Evolutionary conservation across 2,888 invertebrate genomes (phyloP).

Genomic region (Macrophya alboannulata): DNA sequence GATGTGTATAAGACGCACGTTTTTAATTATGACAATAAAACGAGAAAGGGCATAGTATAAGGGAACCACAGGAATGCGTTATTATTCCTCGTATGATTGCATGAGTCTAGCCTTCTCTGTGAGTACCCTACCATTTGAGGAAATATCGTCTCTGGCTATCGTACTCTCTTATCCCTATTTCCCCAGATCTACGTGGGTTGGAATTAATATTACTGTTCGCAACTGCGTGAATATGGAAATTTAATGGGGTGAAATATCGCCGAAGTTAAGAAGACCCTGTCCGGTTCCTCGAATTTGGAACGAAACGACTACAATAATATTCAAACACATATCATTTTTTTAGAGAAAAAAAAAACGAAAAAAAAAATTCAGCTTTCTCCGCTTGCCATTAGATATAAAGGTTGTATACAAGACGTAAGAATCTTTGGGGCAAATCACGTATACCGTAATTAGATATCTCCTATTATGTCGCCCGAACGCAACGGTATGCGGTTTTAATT

Average conservation of each 20-base stretch:
- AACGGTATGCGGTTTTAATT: background rate
- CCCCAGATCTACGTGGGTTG: constrained; percentile 35
- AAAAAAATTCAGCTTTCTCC: background rate
- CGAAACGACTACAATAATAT: background rate
- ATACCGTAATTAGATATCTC: constrained; percentile 52
- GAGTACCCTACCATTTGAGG: constrained; percentile 33
- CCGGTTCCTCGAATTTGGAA: constrained; percentile 8
- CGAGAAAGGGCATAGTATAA: constrained; percentile 24
- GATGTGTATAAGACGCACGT: background rate
- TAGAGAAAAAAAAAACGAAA: background rate
- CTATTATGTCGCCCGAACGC: constrained; percentile 41
- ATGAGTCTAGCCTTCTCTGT: background rate
- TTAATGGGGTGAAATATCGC: constrained; percentile 27
- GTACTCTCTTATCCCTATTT: background rate
- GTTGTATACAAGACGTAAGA: background rate
- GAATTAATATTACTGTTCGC: constrained; percentile 48
- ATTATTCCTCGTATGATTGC: constrained; percentile 48
- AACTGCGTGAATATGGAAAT: constrained; percentile 48
- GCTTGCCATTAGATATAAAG: background rate
- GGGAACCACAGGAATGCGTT: constrained; percentile 41
- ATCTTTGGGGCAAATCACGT: constrained; percentile 40
- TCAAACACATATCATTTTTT: constrained; percentile 19
- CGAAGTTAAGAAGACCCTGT: background rate
- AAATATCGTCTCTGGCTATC: constrained; percentile 20
- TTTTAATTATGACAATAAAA: constrained; percentile 55